phyloP scores from a whole-genome alignment of 2,888 invertebrate genomes.

The Alloplasta piceator region DNA sequence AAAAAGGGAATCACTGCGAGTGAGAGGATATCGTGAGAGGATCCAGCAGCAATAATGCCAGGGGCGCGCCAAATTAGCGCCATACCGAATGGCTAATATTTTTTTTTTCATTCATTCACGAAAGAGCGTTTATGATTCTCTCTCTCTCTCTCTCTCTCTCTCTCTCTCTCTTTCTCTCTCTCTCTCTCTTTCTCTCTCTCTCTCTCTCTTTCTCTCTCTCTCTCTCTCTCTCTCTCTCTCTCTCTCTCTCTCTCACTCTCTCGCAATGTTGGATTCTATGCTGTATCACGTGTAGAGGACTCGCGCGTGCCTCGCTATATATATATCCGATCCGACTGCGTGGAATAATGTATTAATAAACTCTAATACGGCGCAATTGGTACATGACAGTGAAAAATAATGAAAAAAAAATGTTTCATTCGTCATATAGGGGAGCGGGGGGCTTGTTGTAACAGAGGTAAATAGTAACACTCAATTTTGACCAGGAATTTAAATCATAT shows the following conservation, averaged over 20 bases:
- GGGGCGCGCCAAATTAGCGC: slow-evolving; percentile 75
- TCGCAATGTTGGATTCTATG: no score
- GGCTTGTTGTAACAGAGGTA: no score
- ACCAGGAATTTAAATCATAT: no score
- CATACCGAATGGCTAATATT: slow-evolving; percentile 73
- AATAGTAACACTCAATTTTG: no score
- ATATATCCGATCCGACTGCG: neutral
- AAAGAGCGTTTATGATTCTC: slow-evolving; percentile 67
- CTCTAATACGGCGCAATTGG: slow-evolving; percentile 4
- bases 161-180: no score
- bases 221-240: no score
- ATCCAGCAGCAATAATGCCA: slow-evolving; percentile 55
- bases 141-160: slow-evolving; percentile 41
- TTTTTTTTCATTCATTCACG: no score
- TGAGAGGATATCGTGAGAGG: slow-evolving; percentile 43
- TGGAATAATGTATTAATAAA: slow-evolving; percentile 28
- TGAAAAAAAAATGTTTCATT: no score
- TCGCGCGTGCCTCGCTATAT: slow-evolving; percentile 26
- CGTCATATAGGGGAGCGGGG: no score
- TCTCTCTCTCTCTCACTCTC: no score
- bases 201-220: no score
- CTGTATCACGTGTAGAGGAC: slow-evolving; percentile 51
- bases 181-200: no score
- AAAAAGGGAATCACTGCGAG: slow-evolving; percentile 54
- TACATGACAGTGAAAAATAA: neutral